Base-by-base conservation (phyloP, 2,888 invertebrate genomes). In the Dryadula phaetusa region DNA sequence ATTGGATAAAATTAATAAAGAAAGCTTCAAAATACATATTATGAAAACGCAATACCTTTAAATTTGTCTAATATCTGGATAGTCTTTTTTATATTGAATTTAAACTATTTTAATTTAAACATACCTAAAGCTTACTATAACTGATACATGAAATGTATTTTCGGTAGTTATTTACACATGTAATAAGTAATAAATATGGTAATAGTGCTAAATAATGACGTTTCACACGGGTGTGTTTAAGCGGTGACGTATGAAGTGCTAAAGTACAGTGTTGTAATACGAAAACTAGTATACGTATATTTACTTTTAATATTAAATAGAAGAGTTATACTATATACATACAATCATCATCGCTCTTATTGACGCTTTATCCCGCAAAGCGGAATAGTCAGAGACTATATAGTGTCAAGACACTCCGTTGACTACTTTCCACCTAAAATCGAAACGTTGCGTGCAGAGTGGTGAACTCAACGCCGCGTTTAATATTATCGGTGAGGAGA, bases 161-260 rank as follows among this genome's bases (percentile, higher is more conserved):
- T 64, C 49, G 25, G 62, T 71, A 67, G 66, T 67, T 74, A 73
- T 70, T 73, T 74, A 72, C 72, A 66, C 66, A 70, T 56, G 69
- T 67, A 56, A 56, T 56, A 40, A 56, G 67, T 69, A 71, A 72
- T 67, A 73, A 62, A 65, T 58, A 65, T 66, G 70, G 42, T 75
- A 75, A 76, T 47, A 58, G 64, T 56, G 72, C 75, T 77, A 77
- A 76, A 72, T 68, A 74, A 74, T 76, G 76, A 77, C 76, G 75
- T 72, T 70, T 73, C 64, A 62, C 66, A 69, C 70, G 56, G 49
- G 54, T 61, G 54, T 67, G 65, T 68, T 72, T 70, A 62, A 20
- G 46, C n/a, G 49, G 69, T 77, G 75, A 75, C 75, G 75, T 75
- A 67, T 64, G 46, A 69, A 12, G 69, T 74, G 76, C 70, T 76